Evolutionary conservation across 2,888 invertebrate genomes (phyloP), one percentile per base, ranked within the genome.

Genomic region (Rhogogaster chlorosoma): DNA sequence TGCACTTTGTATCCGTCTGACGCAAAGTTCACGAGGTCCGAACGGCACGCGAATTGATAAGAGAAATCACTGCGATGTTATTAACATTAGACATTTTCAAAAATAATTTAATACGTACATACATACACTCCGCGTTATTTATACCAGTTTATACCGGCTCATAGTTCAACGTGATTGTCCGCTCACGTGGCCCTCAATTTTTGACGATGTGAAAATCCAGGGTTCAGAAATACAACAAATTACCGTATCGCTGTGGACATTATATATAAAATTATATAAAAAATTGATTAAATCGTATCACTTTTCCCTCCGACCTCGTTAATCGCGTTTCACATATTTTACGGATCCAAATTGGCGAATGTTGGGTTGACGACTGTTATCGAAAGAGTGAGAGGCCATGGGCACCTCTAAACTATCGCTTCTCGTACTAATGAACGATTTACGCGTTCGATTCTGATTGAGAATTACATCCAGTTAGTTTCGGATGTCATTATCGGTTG

Each of bases 31-130:
- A 61, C 12, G 22, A 38, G 38, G 15, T 6, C 80, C 38, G 15
- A 36, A 15, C 61, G 80, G 80, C 80, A 80, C 80, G 80, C 80
- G 80, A 80, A 80, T 80, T n/a, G 80, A 80, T 61, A 61, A 61
- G 71, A n/a, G n/a, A 73, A 9, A 73, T 67, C 18, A 42, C 29
- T 26, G 71, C 71, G 42, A 73, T 73, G 42, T 73, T 42, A 26
- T 42, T 73, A 73, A 73, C 42, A 22, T n/a, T n/a, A 73, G 38
- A 7, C 12, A 29, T 32, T 49, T n/a, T 10, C n/a, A 53, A 32
- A 53, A 42, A 42, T 73, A 22, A 73, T 73, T 10, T n/a, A n/a
- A n/a, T n/a, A n/a, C n/a, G n/a, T n/a, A n/a, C n/a, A 15, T 42
- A n/a, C 12, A 15, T 22, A 36, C 61, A 61, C 36, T 61, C 10